Evolutionary conservation across 1,140 invertebrate genomes (phyloP).

Genomic region (Drosophila simulans): DNA sequence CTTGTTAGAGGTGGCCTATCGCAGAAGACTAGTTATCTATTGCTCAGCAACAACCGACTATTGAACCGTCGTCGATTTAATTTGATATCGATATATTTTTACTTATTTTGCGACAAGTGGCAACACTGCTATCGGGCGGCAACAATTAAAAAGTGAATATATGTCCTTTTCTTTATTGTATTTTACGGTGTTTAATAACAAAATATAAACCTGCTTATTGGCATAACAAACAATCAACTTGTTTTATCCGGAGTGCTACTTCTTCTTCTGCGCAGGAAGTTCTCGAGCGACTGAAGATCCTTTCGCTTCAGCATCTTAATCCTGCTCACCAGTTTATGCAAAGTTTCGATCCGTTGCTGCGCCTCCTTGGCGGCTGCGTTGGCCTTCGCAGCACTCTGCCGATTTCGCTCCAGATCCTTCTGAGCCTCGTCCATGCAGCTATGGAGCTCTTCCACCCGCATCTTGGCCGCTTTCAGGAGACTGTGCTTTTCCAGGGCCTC

Average conservation of each 20-base stretch:
- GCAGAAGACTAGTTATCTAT: background rate
- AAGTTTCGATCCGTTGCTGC: constrained; percentile 6
- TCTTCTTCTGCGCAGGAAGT: background rate
- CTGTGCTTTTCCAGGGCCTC: constrained; percentile 13
- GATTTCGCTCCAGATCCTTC: constrained; percentile 21
- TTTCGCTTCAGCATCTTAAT: constrained; percentile 23
- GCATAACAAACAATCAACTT: background rate
- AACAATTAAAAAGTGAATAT: background rate
- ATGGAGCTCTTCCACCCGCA: constrained; percentile 14
- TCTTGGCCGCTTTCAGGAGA: background rate
- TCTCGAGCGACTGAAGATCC: constrained; percentile 8
- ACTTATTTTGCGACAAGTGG: no score
- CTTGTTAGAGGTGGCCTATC: constrained; percentile 9
- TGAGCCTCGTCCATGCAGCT: constrained; percentile 1
- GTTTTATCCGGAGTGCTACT: background rate
- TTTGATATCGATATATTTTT: background rate
- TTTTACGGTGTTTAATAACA: background rate
- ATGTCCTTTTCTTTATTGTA: background rate
- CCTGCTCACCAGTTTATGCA: constrained; percentile 1
- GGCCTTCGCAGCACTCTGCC: constrained; percentile 29
- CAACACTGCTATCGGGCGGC: background rate
- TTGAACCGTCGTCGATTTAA: background rate
- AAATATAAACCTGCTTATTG: constrained; percentile 32
- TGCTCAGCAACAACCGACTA: background rate
- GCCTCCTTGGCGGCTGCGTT: constrained; percentile 39